Evolutionary conservation across 37 sponge, comb jelly and placozoan species (phyloP).

Genomic region (Spongia lamella): DNA sequence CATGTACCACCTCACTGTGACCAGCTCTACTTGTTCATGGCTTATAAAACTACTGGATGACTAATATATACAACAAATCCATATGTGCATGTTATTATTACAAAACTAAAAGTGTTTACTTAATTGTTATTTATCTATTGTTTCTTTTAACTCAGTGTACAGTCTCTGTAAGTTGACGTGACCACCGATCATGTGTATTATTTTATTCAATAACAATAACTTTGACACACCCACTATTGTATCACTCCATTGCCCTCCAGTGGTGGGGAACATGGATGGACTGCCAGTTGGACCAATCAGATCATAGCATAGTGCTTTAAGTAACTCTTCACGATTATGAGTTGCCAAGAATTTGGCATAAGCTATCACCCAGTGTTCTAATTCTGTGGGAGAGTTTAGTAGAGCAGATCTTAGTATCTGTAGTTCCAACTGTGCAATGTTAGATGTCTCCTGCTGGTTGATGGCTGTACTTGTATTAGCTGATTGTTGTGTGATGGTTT

Average conservation of each 20-base stretch:
- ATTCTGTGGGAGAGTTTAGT: slow-evolving; percentile 60
- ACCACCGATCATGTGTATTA: slow-evolving; percentile 43
- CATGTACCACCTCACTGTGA: too few species aligned
- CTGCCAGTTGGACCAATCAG: slow-evolving; percentile 33
- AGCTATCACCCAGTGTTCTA: slow-evolving; percentile 62
- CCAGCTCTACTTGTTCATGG: too few species aligned
- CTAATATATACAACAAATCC: too few species aligned
- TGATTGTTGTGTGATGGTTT: neutral
- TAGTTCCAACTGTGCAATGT: slow-evolving; percentile 50
- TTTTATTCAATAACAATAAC: slow-evolving; percentile 37
- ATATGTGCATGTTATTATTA: too few species aligned
- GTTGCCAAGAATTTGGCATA: slow-evolving; percentile 63
- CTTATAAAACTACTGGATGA: slow-evolving; percentile 4
- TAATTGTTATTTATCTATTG: slow-evolving; percentile 25
- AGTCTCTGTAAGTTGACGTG: slow-evolving; percentile 72
- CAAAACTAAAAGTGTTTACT: too few species aligned
- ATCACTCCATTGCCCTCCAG: too few species aligned
- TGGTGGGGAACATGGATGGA: neutral
- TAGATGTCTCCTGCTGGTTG: neutral
- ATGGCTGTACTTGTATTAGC: neutral
- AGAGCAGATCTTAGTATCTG: slow-evolving; percentile 45
- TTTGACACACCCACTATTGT: slow-evolving; percentile 42
- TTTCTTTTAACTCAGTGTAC: slow-evolving; percentile 67
- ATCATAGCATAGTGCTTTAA: slow-evolving; percentile 53
- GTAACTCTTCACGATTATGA: slow-evolving; percentile 46